Base-by-base conservation (phyloP, 2,888 invertebrate genomes). In the Hesperia comma region DNA sequence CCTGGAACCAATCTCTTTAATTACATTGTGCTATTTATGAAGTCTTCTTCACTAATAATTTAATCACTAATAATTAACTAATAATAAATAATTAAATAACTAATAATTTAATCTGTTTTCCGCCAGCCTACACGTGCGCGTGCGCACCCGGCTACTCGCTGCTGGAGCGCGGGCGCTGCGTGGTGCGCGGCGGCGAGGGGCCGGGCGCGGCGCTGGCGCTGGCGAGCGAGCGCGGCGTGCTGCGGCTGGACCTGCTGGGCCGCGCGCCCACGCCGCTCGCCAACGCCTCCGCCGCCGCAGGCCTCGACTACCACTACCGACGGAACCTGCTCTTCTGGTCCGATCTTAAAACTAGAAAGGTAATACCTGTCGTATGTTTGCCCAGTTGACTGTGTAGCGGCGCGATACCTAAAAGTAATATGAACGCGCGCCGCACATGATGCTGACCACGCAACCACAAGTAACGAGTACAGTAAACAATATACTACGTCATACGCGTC, bases 261-360 rank as follows among this genome's bases (percentile, higher is more conserved):
- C 17, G 94, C 97, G 54, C 94, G 95, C 82, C 94, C 1, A 93
- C 93, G 67, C 84, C 94, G 60, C 92, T 97, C 21, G 96, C 96
- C 21, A 98, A 98, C 83, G 96, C 97, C 2, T 97, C 97, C 0
- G 95, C 96, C 0, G 97, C 97, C 0, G 96, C 96, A 61, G 98
- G 98, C 0, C 90, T 98, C 14, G 98, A 98, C 83, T 98, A 94
- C 83, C 96, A 98, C 78, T 96, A 95, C 82, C 92, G 94, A 37
- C 93, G 94, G 72, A 96, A 97, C 77, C 85, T 96, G 66, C 88
- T 98, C 1, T 98, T 96, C 86, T 98, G 98, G 98, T 97, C 98
- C 8, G 98, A 98, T 85, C 94, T 95, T 1, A 98, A 97, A 83
- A 97, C 97, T 0, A 94, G 96, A 72, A 97, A 96, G 93, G 96